Evolutionary conservation across 2,797 vertebrate species (phyloP).

Genomic region (Rhadinocentrus ornatus): DNA sequence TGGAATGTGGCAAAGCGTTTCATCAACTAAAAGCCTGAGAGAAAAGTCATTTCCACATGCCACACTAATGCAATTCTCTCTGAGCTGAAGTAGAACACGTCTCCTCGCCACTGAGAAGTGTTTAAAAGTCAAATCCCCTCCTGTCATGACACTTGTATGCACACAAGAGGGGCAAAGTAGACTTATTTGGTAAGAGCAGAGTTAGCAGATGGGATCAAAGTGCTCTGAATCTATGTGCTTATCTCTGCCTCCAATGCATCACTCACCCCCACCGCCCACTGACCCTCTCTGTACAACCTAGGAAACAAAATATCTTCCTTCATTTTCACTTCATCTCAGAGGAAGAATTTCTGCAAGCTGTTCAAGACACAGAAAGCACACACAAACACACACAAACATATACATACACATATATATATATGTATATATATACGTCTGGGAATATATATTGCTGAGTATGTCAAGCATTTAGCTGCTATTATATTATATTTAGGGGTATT

Average conservation of each 20-base stretch:
- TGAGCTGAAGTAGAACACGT: constrained; percentile 10
- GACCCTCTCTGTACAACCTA: neutral
- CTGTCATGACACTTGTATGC: constrained; percentile 30
- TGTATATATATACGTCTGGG: no score
- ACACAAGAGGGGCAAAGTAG: constrained; percentile 27
- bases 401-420: no score
- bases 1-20: constrained; percentile 2
- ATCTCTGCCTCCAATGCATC: constrained; percentile 40
- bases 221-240: constrained; percentile 46
- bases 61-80: constrained; percentile 4
- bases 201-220: constrained; percentile 54
- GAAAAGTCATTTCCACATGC: constrained; percentile 7
- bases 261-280: neutral
- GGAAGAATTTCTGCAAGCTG: neutral
- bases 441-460: no score
- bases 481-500: no score
- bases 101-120: neutral
- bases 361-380: no score
- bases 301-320: constrained; percentile 21
- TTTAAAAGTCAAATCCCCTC: constrained; percentile 24
- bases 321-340: constrained; percentile 27
- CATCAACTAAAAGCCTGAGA: neutral
- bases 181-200: constrained; percentile 38
- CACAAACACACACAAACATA: no score
- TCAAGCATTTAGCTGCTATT: no score